A percentile compares a stretch with the other conserved stretches of the same genome.
These are phyloP conservation scores for Dipodomys spectabilis DNA, from an alignment of 2,113 vertebrate species.

Conservation along the genomic window DNA sequence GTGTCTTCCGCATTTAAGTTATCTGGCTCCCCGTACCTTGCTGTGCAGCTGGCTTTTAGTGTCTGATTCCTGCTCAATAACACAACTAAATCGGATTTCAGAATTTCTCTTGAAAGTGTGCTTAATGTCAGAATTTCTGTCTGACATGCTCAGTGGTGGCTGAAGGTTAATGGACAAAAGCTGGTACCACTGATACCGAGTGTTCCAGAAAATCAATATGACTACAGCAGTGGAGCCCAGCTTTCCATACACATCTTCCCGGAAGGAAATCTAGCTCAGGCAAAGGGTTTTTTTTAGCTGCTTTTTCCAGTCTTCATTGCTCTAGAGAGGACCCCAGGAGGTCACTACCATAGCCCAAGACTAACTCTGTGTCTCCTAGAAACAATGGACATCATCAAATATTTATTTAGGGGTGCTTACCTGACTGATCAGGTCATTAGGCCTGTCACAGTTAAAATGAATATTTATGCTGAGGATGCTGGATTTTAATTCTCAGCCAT, in stretches of 20 bases:
- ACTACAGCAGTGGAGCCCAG: not conserved
- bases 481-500: constrained; percentile 28
- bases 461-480: constrained; percentile 10
- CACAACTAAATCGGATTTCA: constrained; percentile 57
- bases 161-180: constrained; percentile 57
- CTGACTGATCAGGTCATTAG: constrained; percentile 8
- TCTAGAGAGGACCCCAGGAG: constrained; percentile 14
- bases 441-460: constrained; percentile 29
- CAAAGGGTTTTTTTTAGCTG: constrained; percentile 12
- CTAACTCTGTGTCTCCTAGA: constrained; percentile 30
- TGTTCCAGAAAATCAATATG: constrained; percentile 45
- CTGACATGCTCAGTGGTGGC: constrained; percentile 38
- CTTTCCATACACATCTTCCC: constrained; percentile 47
- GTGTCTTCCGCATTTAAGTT: not conserved
- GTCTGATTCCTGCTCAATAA: constrained; percentile 51
- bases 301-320: constrained; percentile 29
- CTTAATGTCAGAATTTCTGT: constrained; percentile 68
- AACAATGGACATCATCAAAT: constrained; percentile 37
- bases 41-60: constrained; percentile 24
- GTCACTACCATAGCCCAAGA: constrained; percentile 51
- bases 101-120: constrained; percentile 40
- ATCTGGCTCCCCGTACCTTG: not conserved
- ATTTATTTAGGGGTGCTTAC: constrained; percentile 53
- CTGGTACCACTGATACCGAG: not conserved
- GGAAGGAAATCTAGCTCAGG: constrained; percentile 39